phyloP scores from a whole-genome alignment of 2,888 invertebrate genomes.

The Falcaria lacertinaria region DNA sequence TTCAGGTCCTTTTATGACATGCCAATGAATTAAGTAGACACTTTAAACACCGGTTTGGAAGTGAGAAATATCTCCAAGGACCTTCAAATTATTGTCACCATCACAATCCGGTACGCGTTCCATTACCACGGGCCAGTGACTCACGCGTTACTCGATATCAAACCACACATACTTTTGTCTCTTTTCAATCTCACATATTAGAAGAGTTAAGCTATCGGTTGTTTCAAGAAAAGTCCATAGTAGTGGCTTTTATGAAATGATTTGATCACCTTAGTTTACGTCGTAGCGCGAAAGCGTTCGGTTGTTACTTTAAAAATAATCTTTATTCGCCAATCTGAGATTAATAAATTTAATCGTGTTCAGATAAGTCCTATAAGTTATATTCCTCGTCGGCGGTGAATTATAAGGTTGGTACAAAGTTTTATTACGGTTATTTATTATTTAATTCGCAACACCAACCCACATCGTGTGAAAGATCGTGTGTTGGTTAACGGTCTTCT shows the following conservation, averaged over 20 bases:
- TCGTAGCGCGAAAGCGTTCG: neutral
- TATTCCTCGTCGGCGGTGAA: neutral
- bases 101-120: slow-evolving; percentile 9
- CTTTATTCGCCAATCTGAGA: neutral
- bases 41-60: slow-evolving; percentile 4
- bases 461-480: no score
- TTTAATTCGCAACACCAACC: neutral
- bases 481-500: neutral
- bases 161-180: slow-evolving; percentile 21
- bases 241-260: slow-evolving; percentile 12
- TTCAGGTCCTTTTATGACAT: no score
- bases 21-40: no score
- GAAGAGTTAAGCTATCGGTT: slow-evolving; percentile 11
- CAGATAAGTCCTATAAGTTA: neutral
- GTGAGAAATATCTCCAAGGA: slow-evolving; percentile 12
- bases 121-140: slow-evolving; percentile 29
- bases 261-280: slow-evolving; percentile 7
- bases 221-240: slow-evolving; percentile 15
- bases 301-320: neutral
- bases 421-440: neutral
- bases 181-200: slow-evolving; percentile 6
- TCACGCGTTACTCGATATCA: slow-evolving; percentile 23
- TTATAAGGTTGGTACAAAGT: neutral
- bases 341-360: neutral
- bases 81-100: slow-evolving; percentile 12